These are phyloP conservation scores for Campoplex nolae DNA, from an alignment of 2,888 invertebrate species.

Conservation along the genomic window DNA sequence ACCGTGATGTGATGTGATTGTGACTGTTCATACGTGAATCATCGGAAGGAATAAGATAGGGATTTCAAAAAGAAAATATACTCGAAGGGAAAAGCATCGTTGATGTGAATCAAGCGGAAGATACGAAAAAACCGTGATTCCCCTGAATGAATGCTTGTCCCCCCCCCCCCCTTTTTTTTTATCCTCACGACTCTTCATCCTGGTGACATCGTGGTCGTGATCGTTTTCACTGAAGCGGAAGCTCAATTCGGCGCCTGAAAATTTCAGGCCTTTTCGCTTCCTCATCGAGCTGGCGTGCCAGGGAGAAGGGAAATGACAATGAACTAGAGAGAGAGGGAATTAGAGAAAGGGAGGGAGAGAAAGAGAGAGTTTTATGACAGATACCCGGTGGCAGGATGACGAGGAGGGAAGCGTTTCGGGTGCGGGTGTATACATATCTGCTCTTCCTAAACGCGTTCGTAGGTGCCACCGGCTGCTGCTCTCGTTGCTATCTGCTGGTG, in stretches of 20 bases:
- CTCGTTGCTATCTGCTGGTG: slow-evolving; percentile 59
- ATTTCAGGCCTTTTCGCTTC: slow-evolving; percentile 54
- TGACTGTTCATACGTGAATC: neutral
- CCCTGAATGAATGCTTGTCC: neutral
- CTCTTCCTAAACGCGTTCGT: neutral
- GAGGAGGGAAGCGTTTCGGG: slow-evolving; percentile 57
- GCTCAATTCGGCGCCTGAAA: slow-evolving; percentile 78
- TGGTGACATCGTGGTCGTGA: slow-evolving; percentile 72
- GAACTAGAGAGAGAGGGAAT: slow-evolving; percentile 1
- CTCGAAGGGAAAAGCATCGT: neutral
- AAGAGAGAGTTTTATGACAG: slow-evolving; percentile 17
- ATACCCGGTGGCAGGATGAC: slow-evolving; percentile 58
- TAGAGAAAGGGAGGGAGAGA: slow-evolving; percentile 26
- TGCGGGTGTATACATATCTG: neutral
- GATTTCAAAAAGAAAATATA: neutral
- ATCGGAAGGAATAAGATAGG: neutral
- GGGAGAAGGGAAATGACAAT: neutral
- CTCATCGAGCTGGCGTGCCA: neutral
- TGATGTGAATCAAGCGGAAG: neutral
- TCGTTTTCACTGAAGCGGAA: slow-evolving; percentile 78
- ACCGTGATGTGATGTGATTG: no score
- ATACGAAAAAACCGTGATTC: neutral
- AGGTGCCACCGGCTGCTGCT: slow-evolving; percentile 67
- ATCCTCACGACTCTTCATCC: neutral
- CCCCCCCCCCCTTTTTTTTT: neutral